Evolutionary conservation across 1,140 invertebrate species (phyloP), one percentile per base, ranked within the genome.

Genomic region (Drosophila erecta): DNA sequence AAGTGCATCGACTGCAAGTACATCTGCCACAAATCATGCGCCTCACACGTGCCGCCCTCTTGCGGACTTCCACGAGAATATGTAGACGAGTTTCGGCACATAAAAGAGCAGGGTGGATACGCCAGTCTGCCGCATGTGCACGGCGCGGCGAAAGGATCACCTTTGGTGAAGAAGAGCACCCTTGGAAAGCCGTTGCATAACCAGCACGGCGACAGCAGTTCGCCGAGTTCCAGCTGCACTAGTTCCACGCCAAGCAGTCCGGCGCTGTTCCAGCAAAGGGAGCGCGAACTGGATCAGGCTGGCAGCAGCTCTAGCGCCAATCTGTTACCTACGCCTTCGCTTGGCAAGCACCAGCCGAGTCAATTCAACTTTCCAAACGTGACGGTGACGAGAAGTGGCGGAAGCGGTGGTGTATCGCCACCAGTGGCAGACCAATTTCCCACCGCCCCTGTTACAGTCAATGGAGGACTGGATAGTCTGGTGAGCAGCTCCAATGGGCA

Each of bases 1-100:
- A 98, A 97, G 92, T 99, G 98, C 93, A 98, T 96, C 92, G 97
- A 98, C 92, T 99, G 98, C 94, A 98, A 98, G 93, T 99, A 97
- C 93, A 97, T 97, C 84, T 99, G 97, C 93, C 94, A 91, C 92
- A 95, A 96, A 85, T 97, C 98, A 86, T 99, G 98, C 93, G 96
- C 97, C 84, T 94, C 95, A 24, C 97, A 97, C 94, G 98, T 98
- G 71, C 96, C 97, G 76, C 96, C 97, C 1, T 97, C 97, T 33
- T 99, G 98, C 93, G 97, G 97, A 38, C 93, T 99, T 76, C 97
- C 97, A 27, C 94, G 95, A 46, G 96, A 96, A 92, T 95, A 97
- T 80, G 94, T 98, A 17, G 94, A 97, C 60, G 95, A 96, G 70
- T 98, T 96, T 86, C 96, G 95, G 89, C 94, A 94, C 70, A 87